Percentiles rank a stretch among this genome's conserved stretches.
Conservation (phyloP, 2,888 invertebrate genomes). For the Eristalinus aeneus region DNA sequence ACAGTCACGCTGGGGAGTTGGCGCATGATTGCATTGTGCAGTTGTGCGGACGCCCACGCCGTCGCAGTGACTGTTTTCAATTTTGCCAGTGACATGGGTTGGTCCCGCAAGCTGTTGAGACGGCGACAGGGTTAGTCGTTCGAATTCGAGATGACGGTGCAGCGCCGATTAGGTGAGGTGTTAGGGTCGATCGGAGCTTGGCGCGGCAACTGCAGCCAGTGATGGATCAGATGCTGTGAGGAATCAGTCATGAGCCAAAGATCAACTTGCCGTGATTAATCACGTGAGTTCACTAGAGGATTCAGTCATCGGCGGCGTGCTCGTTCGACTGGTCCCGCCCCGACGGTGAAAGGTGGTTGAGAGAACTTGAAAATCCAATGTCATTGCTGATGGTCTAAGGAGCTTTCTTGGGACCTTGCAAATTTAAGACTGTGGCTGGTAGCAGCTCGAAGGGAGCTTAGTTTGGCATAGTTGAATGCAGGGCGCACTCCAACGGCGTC, state of each 20-base stretch:
- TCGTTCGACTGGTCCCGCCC: background rate
- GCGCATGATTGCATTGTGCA: conserved; percentile 65
- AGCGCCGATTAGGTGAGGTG: background rate
- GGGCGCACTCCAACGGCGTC: too few species aligned
- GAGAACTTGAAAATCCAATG: background rate
- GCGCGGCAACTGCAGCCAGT: background rate
- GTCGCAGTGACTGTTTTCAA: conserved; percentile 24
- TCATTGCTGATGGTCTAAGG: too few species aligned
- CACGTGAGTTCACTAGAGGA: background rate
- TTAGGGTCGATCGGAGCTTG: background rate
- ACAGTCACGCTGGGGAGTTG: conserved; percentile 47
- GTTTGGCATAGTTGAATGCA: too few species aligned
- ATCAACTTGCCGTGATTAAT: background rate
- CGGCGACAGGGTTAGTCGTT: conserved; percentile 16
- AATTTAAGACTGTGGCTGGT: too few species aligned
- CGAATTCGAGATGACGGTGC: background rate
- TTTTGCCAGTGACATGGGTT: conserved; percentile 38
- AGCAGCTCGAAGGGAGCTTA: too few species aligned
- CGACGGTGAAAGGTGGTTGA: background rate
- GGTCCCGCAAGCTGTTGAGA: conserved; percentile 27
- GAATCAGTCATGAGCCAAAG: background rate
- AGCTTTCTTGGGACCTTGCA: too few species aligned
- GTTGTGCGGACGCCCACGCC: conserved; percentile 62
- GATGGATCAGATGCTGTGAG: background rate
- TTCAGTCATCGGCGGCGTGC: background rate